phyloP scores from a whole-genome alignment of 2,113 vertebrate genomes.

The Ochotona curzoniae region DNA sequence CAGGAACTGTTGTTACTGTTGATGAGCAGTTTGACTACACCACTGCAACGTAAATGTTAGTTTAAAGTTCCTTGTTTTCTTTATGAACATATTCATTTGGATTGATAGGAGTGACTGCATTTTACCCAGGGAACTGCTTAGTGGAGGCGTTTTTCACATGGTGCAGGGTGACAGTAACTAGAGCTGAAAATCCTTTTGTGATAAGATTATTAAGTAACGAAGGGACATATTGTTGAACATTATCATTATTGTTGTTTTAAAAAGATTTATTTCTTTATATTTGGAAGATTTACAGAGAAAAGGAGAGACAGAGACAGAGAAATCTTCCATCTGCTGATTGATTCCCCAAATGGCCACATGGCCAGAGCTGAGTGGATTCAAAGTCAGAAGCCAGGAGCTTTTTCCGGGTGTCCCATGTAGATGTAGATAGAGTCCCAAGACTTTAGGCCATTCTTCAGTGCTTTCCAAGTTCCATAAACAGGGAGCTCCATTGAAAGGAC shows the following conservation, averaged over 20 bases:
- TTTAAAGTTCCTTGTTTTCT: conserved; percentile 80
- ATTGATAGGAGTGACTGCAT: conserved; percentile 53
- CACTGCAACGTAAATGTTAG: conserved; percentile 67
- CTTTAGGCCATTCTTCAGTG: too few relatives aligned
- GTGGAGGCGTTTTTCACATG: neutral
- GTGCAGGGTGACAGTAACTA: neutral
- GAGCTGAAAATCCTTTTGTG: neutral
- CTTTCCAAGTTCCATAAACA: too few relatives aligned
- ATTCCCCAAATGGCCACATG: too few relatives aligned
- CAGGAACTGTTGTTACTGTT: conserved; percentile 38
- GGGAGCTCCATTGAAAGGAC: too few relatives aligned
- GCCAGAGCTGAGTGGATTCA: too few relatives aligned
- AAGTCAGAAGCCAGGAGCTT: too few relatives aligned
- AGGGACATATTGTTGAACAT: neutral
- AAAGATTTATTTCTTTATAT: too few relatives aligned
- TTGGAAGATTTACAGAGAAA: too few relatives aligned
- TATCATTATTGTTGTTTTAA: neutral
- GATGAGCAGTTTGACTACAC: conserved; percentile 72
- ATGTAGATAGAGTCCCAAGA: too few relatives aligned
- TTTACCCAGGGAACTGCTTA: conserved; percentile 33
- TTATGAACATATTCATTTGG: conserved; percentile 73
- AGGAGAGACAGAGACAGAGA: too few relatives aligned
- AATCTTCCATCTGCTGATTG: too few relatives aligned
- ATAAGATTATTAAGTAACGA: conserved; percentile 7
- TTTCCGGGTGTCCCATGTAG: too few relatives aligned